Conservation (phyloP, 2,113 vertebrate genomes). For the Proterorhinus semilunaris region DNA sequence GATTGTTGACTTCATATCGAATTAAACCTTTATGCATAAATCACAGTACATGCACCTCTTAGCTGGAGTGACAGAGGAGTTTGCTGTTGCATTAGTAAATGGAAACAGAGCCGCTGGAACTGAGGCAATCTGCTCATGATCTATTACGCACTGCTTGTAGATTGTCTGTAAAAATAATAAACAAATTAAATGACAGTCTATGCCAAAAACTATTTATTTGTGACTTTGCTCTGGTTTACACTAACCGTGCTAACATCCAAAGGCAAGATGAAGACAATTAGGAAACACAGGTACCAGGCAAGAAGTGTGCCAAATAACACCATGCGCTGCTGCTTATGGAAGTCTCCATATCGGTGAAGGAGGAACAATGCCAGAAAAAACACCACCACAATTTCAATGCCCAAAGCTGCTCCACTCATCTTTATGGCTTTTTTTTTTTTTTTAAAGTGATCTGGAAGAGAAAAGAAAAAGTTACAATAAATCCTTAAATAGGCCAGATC, state of each 20-base stretch:
- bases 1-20: not conserved
- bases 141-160: conserved; percentile 76
- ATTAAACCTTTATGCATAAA: not conserved
- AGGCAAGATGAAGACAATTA: conserved; percentile 95
- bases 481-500: too few relatives aligned
- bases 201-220: not conserved
- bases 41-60: conserved; percentile 51
- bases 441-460: conserved; percentile 3
- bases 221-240: conserved; percentile 5
- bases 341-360: conserved; percentile 95
- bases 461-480: not conserved
- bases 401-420: conserved; percentile 93
- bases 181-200: not conserved
- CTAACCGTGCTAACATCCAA: conserved; percentile 97
- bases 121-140: conserved; percentile 48
- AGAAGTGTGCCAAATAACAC: conserved; percentile 91
- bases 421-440: not conserved
- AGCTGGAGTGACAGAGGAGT: conserved; percentile 48
- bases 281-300: conserved; percentile 98
- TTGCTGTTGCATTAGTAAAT: conserved; percentile 61
- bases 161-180: conserved; percentile 67
- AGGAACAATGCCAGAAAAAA: conserved; percentile 95
- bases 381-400: conserved; percentile 91
- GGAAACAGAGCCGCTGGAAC: conserved; percentile 18
- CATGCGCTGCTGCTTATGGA: conserved; percentile 93